Conservation (phyloP, 1,140 invertebrate genomes). For the Epicauta chinensis region DNA sequence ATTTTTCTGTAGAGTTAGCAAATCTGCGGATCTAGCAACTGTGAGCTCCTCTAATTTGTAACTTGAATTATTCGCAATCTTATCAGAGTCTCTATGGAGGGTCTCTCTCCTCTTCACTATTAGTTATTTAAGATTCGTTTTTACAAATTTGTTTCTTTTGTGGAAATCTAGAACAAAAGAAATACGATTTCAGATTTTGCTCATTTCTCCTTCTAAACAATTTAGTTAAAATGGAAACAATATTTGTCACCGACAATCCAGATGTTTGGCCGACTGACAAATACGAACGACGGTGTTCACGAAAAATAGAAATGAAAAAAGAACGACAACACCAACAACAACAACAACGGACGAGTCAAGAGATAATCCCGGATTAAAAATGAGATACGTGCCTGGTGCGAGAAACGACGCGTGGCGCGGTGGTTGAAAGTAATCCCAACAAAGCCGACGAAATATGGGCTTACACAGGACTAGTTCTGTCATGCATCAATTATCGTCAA, state of each 20-base stretch:
- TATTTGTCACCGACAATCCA: conserved; percentile 6
- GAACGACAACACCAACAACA: too few relatives aligned
- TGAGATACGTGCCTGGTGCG: conserved; percentile 33
- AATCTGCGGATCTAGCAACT: conserved; percentile 31
- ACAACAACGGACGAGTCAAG: conserved; percentile 25
- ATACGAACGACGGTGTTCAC: conserved; percentile 19
- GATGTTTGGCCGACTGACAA: conserved; percentile 23
- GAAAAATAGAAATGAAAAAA: too few relatives aligned
- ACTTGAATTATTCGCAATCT: conserved; percentile 33
- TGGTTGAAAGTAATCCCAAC: conserved; percentile 28
- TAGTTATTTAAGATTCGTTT: conserved; percentile 28
- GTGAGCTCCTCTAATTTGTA: conserved; percentile 34
- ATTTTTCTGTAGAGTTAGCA: conserved; percentile 35
- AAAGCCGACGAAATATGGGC: conserved; percentile 37
- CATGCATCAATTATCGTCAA: conserved; percentile 38
- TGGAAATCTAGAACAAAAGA: conserved; percentile 14
- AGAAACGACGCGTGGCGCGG: conserved; percentile 26
- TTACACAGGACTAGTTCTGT: conserved; percentile 24
- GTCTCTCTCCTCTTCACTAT: conserved; percentile 17
- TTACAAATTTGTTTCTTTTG: conserved; percentile 23
- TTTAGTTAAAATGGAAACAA: too few relatives aligned
- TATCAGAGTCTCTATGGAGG: conserved; percentile 26
- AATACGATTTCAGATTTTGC: too few relatives aligned
- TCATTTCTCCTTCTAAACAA: too few relatives aligned
- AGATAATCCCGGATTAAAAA: conserved; percentile 40